phyloP scores from a whole-genome alignment of 2,888 invertebrate species.

The Drosophila buzzatii region DNA sequence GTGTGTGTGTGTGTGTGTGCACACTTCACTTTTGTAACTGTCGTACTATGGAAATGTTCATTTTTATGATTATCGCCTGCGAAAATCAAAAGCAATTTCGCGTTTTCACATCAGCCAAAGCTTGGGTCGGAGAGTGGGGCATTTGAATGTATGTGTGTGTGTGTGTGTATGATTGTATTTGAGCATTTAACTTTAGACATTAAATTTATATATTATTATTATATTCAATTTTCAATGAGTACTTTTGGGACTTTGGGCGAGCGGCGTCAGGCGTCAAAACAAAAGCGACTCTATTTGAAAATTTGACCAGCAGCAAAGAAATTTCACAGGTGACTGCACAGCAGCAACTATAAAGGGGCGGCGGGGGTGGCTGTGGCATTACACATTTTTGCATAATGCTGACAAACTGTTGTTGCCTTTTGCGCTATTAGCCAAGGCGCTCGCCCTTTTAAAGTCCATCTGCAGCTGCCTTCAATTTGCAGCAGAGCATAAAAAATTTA shows the following conservation, averaged over 20 bases:
- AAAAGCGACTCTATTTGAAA: constrained; percentile 42
- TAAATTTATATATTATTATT: too few relatives aligned
- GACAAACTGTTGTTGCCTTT: constrained; percentile 62
- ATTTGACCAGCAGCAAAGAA: constrained; percentile 13
- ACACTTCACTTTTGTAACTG: constrained; percentile 15
- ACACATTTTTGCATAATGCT: constrained; percentile 45
- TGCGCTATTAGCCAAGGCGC: constrained; percentile 51
- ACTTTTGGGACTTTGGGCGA: constrained; percentile 53
- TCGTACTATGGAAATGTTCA: constrained; percentile 70
- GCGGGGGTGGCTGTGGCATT: constrained; percentile 30
- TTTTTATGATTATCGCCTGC: constrained; percentile 75
- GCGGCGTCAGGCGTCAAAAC: background rate
- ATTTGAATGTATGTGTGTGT: background rate
- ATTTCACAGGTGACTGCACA: constrained; percentile 32
- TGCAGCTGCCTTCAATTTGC: constrained; percentile 74
- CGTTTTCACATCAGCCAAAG: constrained; percentile 44
- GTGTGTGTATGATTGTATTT: constrained; percentile 11
- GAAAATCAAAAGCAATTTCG: constrained; percentile 74
- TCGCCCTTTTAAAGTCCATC: constrained; percentile 31
- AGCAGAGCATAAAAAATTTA: constrained; percentile 70
- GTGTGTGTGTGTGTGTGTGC: background rate
- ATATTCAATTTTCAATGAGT: constrained; percentile 80
- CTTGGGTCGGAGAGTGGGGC: background rate
- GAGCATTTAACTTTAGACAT: constrained; percentile 65
- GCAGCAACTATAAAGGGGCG: background rate